Evolutionary conservation across 2,113 vertebrate genomes (phyloP).

Genomic region (Cygnus atratus): DNA sequence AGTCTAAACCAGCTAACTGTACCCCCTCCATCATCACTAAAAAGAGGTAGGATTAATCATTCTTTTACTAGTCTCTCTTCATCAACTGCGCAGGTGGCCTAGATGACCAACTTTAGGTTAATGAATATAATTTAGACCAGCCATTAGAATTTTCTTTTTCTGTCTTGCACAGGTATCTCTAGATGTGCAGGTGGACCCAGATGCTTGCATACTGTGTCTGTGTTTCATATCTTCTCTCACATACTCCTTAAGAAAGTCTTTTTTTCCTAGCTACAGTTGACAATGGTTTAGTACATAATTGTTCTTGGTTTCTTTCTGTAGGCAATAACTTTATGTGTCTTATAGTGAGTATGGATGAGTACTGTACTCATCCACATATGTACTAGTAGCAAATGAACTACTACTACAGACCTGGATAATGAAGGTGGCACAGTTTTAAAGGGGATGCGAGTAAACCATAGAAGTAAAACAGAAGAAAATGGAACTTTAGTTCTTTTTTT

Average conservation of each 20-base stretch:
- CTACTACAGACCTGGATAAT: not conserved
- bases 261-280: not conserved
- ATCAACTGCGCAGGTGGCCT: not conserved
- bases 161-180: not conserved
- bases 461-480: not conserved
- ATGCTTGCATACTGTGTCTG: not conserved
- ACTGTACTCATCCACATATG: no score
- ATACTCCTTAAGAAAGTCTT: not conserved
- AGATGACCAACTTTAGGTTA: not conserved
- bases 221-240: not conserved
- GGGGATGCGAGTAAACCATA: fast-evolving
- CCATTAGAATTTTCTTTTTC: not conserved
- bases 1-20: not conserved
- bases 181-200: no score
- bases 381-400: not conserved
- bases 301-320: not conserved
- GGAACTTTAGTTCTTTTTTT: not conserved
- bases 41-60: not conserved
- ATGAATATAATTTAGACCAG: not conserved
- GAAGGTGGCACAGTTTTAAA: not conserved
- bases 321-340: not conserved
- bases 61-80: not conserved
- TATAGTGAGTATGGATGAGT: not conserved
- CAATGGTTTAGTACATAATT: not conserved
- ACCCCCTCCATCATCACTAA: not conserved